Evolutionary conservation across 2,797 vertebrate genomes (phyloP), one percentile per base, ranked within the genome.

Genomic region (Alosa sapidissima): DNA sequence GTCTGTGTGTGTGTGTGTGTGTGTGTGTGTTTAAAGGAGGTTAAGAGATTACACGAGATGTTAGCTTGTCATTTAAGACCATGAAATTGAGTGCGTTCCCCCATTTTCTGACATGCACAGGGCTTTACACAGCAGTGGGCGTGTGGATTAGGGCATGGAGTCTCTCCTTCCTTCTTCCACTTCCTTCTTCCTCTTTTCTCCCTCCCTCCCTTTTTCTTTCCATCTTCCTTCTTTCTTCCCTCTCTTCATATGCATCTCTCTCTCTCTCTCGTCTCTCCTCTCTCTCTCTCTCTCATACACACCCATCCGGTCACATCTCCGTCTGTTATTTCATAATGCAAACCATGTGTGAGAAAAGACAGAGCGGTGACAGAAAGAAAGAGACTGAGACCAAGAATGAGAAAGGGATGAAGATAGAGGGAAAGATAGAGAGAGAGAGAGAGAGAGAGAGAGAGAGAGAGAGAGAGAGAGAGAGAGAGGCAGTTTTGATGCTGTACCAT

Each of bases 21-120:
- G 33, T 36, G 62, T 33, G 62, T 65, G 54, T 83, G 65, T 84
- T 83, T 84, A 87, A 82, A 82, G 65, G 72, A 81, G 84, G 86
- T 85, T 81, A 86, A 51, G 82, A 78, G 84, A 83, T 78, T 83
- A 86, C 65, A 62, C 54, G 55, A 87, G 82, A 83, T 49, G 75
- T 54, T 82, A 81, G 58, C 58, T 85, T 47, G 75, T 81, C 75
- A 81, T 85, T 83, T 81, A 81, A 81, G 60, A 87, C 86, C 84
- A 85, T 87, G 84, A 85, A 87, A 87, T 85, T 87, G 86, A 85
- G 81, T 62, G 84, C 51, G 54, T 87, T 83, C 68, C 82, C 82
- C 81, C 84, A 87, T 85, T 85, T 83, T 84, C 49, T 58, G 52
- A 55, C 62, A 81, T 60, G 81, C 65, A 86, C 47, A 47, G 41